Percentiles rank a stretch among this genome's conserved stretches.
Evolutionary conservation across 2,888 invertebrate genomes (phyloP).

Genomic region (Drosophila kokeensis): DNA sequence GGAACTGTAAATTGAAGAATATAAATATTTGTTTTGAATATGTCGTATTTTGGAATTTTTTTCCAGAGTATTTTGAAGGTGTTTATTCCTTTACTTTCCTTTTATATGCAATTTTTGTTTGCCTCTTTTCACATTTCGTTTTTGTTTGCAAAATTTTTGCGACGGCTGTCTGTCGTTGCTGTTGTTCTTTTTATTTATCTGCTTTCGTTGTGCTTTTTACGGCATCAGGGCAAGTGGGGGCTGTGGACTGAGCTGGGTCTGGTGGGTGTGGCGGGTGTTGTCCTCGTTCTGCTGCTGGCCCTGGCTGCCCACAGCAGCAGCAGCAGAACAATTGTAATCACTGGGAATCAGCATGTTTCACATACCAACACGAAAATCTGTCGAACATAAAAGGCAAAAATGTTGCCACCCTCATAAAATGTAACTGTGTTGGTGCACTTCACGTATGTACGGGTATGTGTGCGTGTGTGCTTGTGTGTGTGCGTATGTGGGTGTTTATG

Average conservation of each 20-base stretch:
- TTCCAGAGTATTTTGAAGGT: constrained; percentile 23
- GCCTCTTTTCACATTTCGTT: constrained; percentile 40
- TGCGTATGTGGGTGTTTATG: constrained; percentile 11
- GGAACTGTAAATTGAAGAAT: not conserved
- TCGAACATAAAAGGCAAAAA: constrained; percentile 78
- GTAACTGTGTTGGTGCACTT: constrained; percentile 63
- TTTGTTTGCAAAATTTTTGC: constrained; percentile 53
- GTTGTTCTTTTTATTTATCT: constrained; percentile 33
- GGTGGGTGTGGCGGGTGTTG: constrained; percentile 6
- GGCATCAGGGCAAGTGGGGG: constrained; percentile 47
- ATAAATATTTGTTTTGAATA: not conserved
- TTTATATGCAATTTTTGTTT: not conserved
- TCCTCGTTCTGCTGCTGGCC: constrained; percentile 4
- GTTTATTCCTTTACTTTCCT: not conserved
- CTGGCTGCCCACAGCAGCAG: constrained; percentile 18
- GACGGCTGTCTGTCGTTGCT: constrained; percentile 29
- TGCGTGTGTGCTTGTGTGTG: constrained; percentile 7
- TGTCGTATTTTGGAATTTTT: not conserved
- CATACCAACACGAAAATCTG: constrained; percentile 81
- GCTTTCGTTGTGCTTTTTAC: constrained; percentile 67
- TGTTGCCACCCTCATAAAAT: constrained; percentile 73
- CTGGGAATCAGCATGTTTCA: constrained; percentile 80
- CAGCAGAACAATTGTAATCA: constrained; percentile 77
- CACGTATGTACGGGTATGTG: constrained; percentile 16
- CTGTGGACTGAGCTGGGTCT: not conserved